Evolutionary conservation across 2,888 invertebrate species (phyloP).

Genomic region (Rhodophaea formosa): DNA sequence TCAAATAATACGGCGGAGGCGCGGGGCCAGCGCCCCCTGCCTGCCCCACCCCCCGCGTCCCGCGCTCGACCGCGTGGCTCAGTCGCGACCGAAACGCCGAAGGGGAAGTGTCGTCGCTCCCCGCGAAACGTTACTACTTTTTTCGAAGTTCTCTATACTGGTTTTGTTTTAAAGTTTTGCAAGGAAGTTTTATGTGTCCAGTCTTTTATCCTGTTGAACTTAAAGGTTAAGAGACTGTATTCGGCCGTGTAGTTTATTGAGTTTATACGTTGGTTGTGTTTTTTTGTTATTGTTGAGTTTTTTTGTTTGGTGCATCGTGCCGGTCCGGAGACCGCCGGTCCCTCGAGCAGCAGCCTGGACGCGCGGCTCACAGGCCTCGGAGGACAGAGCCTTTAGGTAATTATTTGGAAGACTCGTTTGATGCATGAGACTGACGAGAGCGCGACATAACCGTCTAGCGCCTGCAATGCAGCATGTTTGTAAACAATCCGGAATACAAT

Average conservation of each 20-base stretch:
- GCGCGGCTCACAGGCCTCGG: conserved; percentile 63
- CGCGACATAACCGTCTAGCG: conserved; percentile 30
- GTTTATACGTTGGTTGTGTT: conserved; percentile 76
- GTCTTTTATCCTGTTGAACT: conserved; percentile 63
- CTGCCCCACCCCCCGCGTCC: conserved; percentile 46
- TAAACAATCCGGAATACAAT: conserved; percentile 44
- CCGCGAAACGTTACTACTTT: conserved; percentile 70
- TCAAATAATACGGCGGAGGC: conserved; percentile 79
- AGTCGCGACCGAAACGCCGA: conserved; percentile 74
- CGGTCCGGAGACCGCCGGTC: conserved; percentile 72
- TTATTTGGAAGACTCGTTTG: conserved; percentile 47
- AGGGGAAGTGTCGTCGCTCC: conserved; percentile 74
- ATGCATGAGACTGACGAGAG: conserved; percentile 29
- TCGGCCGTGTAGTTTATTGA: conserved; percentile 66
- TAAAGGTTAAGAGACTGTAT: conserved; percentile 61
- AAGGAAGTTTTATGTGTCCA: conserved; percentile 71
- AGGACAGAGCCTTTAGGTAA: conserved; percentile 79
- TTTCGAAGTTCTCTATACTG: conserved; percentile 76
- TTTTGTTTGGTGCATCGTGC: conserved; percentile 80
- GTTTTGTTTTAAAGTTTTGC: conserved; percentile 76
- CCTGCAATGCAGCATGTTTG: conserved; percentile 49
- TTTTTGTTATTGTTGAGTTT: conserved; percentile 80
- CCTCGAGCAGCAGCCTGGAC: conserved; percentile 72
- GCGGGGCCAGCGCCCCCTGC: conserved; percentile 53
- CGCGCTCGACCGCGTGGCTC: conserved; percentile 73